phyloP scores from a whole-genome alignment of 2,113 vertebrate species.

The Hippopotamus amphibius region DNA sequence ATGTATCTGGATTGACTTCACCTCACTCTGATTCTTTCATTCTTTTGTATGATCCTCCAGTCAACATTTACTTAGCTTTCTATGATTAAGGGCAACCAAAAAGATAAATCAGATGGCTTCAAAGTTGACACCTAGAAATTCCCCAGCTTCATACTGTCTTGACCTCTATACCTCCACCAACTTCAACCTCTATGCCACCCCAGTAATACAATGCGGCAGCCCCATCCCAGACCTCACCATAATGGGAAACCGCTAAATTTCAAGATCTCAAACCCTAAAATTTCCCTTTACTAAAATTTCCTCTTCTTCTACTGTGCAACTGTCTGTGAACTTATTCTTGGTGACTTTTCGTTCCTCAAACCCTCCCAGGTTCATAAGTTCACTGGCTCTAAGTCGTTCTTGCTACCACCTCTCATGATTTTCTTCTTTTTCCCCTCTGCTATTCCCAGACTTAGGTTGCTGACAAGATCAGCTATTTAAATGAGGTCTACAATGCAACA shows the following conservation, averaged over 20 bases:
- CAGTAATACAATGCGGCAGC: neutral
- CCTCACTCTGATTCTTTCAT: neutral
- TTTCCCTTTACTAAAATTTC: neutral
- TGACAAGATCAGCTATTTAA: neutral
- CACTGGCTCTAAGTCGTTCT: neutral
- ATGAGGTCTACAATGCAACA: neutral
- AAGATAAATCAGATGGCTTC: neutral
- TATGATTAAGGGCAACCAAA: neutral
- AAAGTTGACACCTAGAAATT: neutral
- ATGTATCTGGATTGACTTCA: neutral
- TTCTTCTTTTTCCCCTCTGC: neutral
- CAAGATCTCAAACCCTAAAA: conserved; percentile 1
- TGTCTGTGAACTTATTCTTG: neutral
- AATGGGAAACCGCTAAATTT: neutral
- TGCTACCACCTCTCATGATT: neutral
- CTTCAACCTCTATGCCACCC: neutral
- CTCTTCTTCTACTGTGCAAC: neutral
- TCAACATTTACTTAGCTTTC: neutral
- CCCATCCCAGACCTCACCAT: neutral
- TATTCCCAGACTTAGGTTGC: neutral
- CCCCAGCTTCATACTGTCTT: neutral
- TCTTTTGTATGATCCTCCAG: neutral
- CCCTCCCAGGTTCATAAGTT: neutral
- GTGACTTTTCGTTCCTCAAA: neutral
- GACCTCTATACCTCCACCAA: neutral